phyloP scores from a whole-genome alignment of 2,797 vertebrate species.

The Etheostoma nigrum region DNA sequence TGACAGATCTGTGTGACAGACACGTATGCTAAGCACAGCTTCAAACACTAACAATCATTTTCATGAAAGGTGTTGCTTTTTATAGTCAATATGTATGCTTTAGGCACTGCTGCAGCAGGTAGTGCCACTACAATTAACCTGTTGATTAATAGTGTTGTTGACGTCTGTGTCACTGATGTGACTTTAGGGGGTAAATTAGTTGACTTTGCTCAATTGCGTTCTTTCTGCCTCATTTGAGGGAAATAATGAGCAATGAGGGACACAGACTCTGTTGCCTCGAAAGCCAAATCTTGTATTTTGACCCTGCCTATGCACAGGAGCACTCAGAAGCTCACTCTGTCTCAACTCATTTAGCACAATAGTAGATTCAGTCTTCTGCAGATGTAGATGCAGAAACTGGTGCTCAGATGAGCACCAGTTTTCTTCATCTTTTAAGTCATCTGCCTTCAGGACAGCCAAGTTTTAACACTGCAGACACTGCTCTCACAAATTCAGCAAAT shows the following conservation, averaged over 20 bases:
- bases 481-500: slow-evolving; percentile 14
- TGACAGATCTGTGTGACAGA: slow-evolving; percentile 9
- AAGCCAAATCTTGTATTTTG: slow-evolving; percentile 43
- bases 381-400: too few species aligned
- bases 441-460: slow-evolving; percentile 32
- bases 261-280: slow-evolving; percentile 9
- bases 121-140: slow-evolving; percentile 41
- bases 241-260: slow-evolving; percentile 26
- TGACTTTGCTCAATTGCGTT: slow-evolving; percentile 35
- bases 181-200: slow-evolving; percentile 33
- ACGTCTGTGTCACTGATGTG: slow-evolving; percentile 11
- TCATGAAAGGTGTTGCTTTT: neutral
- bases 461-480: slow-evolving; percentile 28
- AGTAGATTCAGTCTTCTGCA: slow-evolving; percentile 40
- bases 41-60: neutral
- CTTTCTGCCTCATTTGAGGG: slow-evolving; percentile 49
- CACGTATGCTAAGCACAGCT: neutral
- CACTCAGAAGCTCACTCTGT: slow-evolving; percentile 38
- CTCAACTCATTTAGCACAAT: slow-evolving; percentile 45
- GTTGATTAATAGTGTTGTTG: slow-evolving; percentile 58
- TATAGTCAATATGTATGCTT: neutral
- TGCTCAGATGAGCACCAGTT: slow-evolving; percentile 13
- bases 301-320: slow-evolving; percentile 14
- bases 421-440: slow-evolving; percentile 39
- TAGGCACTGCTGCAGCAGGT: neutral